Percentiles rank a stretch among this genome's conserved stretches.
phyloP scores from a whole-genome alignment of 2,888 invertebrate species.

The Anticlea derivata region DNA sequence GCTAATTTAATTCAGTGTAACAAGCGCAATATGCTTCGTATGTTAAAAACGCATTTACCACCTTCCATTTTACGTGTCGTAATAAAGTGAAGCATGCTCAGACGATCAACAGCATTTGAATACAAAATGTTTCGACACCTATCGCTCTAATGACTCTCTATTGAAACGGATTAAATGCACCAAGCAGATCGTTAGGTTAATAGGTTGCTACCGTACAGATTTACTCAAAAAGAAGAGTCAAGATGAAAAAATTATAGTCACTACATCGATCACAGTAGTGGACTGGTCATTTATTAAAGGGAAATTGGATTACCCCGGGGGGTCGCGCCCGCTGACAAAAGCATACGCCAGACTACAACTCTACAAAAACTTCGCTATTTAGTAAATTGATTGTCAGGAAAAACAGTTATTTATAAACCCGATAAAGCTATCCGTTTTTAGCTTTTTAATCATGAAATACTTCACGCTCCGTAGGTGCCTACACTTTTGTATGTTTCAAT shows the following conservation, averaged over 20 bases:
- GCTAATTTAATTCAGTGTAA: constrained; percentile 20
- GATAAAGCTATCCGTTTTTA: constrained; percentile 21
- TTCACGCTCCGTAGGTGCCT: constrained; percentile 39
- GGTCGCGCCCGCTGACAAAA: constrained; percentile 62
- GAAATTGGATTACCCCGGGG: constrained; percentile 69
- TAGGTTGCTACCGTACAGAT: constrained; percentile 38
- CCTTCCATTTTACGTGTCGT: constrained; percentile 17
- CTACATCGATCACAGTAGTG: constrained; percentile 38
- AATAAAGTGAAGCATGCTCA: constrained; percentile 28
- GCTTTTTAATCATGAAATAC: constrained; percentile 32
- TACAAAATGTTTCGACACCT: constrained; percentile 42
- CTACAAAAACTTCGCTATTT: constrained; percentile 51
- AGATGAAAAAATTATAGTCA: constrained; percentile 37
- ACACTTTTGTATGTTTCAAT: constrained; percentile 46
- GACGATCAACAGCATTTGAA: constrained; percentile 33
- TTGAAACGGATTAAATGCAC: constrained; percentile 41
- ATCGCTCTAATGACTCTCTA: constrained; percentile 45
- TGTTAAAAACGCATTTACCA: constrained; percentile 21
- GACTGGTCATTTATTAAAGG: constrained; percentile 53
- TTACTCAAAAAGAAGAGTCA: constrained; percentile 25
- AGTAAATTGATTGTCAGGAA: constrained; percentile 46
- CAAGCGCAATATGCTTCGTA: constrained; percentile 21
- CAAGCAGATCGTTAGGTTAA: constrained; percentile 37
- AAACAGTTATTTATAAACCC: constrained; percentile 16
- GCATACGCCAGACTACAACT: constrained; percentile 52